phyloP scores from a whole-genome alignment of 2,797 vertebrate species.

The Heteromormyrus szaboi region DNA sequence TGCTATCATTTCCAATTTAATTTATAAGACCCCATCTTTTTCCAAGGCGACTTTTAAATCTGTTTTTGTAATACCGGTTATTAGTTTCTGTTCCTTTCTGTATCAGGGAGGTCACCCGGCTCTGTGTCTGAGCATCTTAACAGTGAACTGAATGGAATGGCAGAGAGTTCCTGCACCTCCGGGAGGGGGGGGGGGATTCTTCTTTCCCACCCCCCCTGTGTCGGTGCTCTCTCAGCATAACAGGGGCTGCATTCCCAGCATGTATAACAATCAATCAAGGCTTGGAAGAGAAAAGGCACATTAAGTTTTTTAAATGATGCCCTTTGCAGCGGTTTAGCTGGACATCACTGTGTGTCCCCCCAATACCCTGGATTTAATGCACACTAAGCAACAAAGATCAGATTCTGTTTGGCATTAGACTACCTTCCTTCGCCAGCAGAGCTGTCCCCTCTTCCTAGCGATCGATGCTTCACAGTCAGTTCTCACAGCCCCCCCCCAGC shows the following conservation, averaged over 20 bases:
- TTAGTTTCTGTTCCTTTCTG: background rate
- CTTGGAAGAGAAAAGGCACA: background rate
- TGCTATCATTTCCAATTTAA: background rate
- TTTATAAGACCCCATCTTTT: background rate
- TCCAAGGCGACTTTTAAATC: background rate
- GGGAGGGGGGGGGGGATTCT: background rate
- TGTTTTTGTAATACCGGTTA: background rate
- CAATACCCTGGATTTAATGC: background rate
- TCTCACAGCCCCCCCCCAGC: background rate
- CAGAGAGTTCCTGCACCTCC: background rate
- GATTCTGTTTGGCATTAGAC: background rate
- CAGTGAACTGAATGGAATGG: background rate
- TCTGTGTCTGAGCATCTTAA: background rate
- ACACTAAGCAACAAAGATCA: background rate
- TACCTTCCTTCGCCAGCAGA: background rate
- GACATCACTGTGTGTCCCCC: background rate
- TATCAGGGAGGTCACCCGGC: background rate
- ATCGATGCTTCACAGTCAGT: background rate
- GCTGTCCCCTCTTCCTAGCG: background rate
- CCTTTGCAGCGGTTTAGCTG: background rate
- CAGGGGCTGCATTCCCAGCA: background rate
- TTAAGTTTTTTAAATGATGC: background rate
- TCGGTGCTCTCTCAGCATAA: background rate
- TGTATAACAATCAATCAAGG: background rate
- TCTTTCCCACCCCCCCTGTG: background rate